phyloP scores from a whole-genome alignment of 2,797 vertebrate genomes.

The Tangara arthus region DNA sequence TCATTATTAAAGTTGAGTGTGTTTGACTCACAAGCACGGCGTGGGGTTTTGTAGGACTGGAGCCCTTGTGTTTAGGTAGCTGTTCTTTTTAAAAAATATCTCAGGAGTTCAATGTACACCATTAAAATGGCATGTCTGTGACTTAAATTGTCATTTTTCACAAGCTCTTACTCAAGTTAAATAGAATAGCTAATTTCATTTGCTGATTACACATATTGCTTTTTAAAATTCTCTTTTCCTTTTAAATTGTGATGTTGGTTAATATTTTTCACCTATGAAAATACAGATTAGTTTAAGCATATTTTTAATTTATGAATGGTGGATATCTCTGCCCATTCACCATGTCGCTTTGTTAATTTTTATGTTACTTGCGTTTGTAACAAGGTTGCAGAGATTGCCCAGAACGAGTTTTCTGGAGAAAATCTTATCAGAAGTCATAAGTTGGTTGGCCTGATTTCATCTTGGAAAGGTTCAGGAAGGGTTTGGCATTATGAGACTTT shows the following conservation, averaged over 20 bases:
- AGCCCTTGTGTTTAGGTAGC: neutral
- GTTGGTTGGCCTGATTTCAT: neutral
- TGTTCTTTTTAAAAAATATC: neutral
- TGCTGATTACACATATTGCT: neutral
- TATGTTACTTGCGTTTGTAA: neutral
- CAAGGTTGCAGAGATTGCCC: neutral
- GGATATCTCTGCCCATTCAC: neutral
- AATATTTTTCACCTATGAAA: neutral
- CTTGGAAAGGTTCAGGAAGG: neutral
- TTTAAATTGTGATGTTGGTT: neutral
- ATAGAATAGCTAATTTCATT: neutral
- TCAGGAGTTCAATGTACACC: neutral
- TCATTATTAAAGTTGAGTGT: rapidly evolving
- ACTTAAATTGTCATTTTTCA: neutral
- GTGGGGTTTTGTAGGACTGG: neutral
- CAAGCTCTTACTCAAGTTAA: neutral
- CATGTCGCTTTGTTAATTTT: neutral
- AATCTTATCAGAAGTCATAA: neutral
- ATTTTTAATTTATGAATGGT: neutral
- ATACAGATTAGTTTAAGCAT: neutral
- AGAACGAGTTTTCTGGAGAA: neutral
- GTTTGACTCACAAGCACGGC: neutral
- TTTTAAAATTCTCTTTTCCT: neutral
- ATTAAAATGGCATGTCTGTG: neutral
- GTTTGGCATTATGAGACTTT: neutral